A percentile compares a stretch with the other conserved stretches of the same genome.
Evolutionary conservation across 2,113 vertebrate genomes (phyloP).

Genomic region (Nestor notabilis): DNA sequence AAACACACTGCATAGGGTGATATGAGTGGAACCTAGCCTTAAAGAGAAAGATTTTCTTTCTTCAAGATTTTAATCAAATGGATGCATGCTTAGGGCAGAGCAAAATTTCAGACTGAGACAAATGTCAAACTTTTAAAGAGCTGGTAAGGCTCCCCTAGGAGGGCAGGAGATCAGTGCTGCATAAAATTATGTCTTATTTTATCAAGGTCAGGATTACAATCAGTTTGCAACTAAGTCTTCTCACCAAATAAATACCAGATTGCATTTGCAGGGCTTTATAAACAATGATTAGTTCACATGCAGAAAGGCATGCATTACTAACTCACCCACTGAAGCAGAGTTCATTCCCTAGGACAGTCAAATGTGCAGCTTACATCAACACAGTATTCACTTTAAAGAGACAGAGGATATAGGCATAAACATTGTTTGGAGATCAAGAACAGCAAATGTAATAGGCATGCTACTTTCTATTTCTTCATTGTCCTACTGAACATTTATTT

Average conservation of each 20-base stretch:
- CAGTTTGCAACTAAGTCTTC: neutral
- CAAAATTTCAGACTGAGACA: neutral
- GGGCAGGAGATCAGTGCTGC: neutral
- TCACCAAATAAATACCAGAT: neutral
- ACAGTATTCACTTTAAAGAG: neutral
- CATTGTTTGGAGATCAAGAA: neutral
- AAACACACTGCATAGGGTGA: neutral
- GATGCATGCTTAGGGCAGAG: neutral
- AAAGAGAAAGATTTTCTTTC: neutral
- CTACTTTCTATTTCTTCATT: neutral
- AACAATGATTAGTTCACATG: neutral
- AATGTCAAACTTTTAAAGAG: neutral
- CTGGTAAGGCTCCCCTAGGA: neutral
- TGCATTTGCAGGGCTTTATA: neutral
- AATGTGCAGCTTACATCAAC: neutral
- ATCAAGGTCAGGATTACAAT: neutral
- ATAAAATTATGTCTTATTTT: neutral
- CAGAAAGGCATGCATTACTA: neutral
- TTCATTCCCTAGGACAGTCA: neutral
- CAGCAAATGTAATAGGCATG: neutral
- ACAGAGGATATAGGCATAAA: neutral
- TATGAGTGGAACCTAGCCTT: neutral
- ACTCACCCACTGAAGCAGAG: neutral
- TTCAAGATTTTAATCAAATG: neutral
- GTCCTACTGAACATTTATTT: neutral